phyloP scores from a whole-genome alignment of 2,888 invertebrate genomes.

The Drosophila nigritarsus region DNA sequence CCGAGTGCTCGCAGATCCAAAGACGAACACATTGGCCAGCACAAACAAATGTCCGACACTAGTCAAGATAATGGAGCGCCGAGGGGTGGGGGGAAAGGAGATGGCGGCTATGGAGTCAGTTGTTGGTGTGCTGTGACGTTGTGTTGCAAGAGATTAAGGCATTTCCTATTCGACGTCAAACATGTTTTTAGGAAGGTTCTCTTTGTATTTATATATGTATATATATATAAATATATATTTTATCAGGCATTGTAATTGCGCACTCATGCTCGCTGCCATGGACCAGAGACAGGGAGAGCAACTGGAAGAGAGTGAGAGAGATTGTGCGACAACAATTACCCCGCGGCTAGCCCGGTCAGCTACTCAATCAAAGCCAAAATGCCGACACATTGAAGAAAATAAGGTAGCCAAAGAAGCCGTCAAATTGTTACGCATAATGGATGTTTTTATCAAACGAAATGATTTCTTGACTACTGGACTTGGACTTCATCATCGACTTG shows the following conservation, averaged over 20 bases:
- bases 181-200: slow-evolving; percentile 55
- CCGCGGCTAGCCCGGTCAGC: slow-evolving; percentile 67
- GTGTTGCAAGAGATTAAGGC: slow-evolving; percentile 67
- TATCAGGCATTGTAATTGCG: slow-evolving; percentile 72
- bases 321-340: slow-evolving; percentile 77
- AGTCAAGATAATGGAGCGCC: slow-evolving; percentile 43
- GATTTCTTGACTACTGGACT: slow-evolving; percentile 82
- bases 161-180: slow-evolving; percentile 77
- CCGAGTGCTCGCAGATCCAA: slow-evolving; percentile 14
- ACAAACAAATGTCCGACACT: slow-evolving; percentile 64
- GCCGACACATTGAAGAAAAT: slow-evolving; percentile 58
- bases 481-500: slow-evolving; percentile 35
- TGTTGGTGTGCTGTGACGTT: slow-evolving; percentile 55
- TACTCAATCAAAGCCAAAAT: slow-evolving; percentile 74
- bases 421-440: slow-evolving; percentile 83
- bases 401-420: slow-evolving; percentile 81
- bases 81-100: neutral
- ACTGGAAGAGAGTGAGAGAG: slow-evolving; percentile 6
- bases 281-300: slow-evolving; percentile 9
- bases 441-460: slow-evolving; percentile 81
- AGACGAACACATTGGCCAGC: slow-evolving; percentile 37
- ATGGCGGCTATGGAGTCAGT: slow-evolving; percentile 12
- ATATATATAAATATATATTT: neutral
- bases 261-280: slow-evolving; percentile 65
- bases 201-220: neutral